Evolutionary conservation across 2,113 vertebrate genomes (phyloP), one percentile per base, ranked within the genome.

Genomic region (Daphoenositta chrysoptera): DNA sequence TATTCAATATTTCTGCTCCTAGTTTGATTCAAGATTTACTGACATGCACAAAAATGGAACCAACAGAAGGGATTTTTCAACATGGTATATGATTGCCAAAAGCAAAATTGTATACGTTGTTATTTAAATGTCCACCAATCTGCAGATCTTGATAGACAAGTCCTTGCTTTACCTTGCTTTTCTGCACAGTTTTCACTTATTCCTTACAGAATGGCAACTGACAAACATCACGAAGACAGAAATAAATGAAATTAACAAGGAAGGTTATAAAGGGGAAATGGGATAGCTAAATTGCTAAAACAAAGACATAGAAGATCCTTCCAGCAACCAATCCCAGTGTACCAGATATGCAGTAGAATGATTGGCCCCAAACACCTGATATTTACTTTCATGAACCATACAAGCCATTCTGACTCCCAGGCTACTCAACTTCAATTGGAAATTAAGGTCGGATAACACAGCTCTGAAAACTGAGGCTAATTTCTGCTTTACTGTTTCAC

Each of bases 201-300:
- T 75, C 33, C 79, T 93, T 83, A 69, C 11, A 71, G 90, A 95
- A 94, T 44, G 73, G 28, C 22, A 53, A 78, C 63, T 86, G 89
- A 93, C 76, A 97, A 91, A 85, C 12, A 87, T 58, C 63, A 83
- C 3, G 3, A 60, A 93, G 47, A 19, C 39, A 75, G 47, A 87
- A 88, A 90, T 47, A 96, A 95, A 94, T 92, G 13, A 75, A 61
- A 94, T 89, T 91, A 97, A 90, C 50, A 88, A 93, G 73, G 53
- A 39, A 95, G 65, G 76, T 51, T 95, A 70, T 85, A 91, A 30
- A 96, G 75, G 35, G 82, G 69, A 92, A 96, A 93, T 80, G 18
- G 35, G 44, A 72, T 31, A 94, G 30, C 35, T 90, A 73, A 86
- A 93, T 93, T 93, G 89, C 45, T 82, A 95, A 94, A 97, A 96